Conservation (phyloP, 2,113 vertebrate species). For the Piaya cayana region DNA sequence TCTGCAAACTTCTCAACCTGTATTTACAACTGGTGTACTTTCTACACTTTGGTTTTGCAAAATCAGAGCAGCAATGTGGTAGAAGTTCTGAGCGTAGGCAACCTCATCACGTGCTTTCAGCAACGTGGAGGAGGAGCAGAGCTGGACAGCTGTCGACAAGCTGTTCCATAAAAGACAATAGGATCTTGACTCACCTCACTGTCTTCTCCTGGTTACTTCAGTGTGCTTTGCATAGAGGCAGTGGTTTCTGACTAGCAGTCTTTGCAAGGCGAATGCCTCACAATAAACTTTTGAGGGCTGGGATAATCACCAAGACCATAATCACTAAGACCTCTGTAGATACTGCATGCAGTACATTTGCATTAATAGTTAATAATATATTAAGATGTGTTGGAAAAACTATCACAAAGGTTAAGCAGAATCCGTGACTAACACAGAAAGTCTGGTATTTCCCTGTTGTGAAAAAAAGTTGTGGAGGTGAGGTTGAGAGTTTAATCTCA, state of each 20-base stretch:
- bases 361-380: background rate
- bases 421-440: background rate
- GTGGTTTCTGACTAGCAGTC: background rate
- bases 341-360: background rate
- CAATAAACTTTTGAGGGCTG: background rate
- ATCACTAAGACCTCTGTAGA: background rate
- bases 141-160: background rate
- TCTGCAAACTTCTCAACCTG: background rate
- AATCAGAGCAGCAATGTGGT: accelerated
- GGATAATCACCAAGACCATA: background rate
- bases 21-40: background rate
- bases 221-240: background rate
- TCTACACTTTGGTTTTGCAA: background rate
- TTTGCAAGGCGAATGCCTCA: background rate
- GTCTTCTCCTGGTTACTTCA: background rate
- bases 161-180: accelerated
- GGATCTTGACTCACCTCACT: accelerated
- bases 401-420: background rate
- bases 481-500: constrained; percentile 25
- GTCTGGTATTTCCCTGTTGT: background rate
- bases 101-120: background rate
- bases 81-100: background rate
- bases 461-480: background rate
- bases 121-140: accelerated
- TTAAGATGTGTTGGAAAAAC: background rate